Conservation (phyloP, 2,113 vertebrate species). For the Laterallus jamaicensis region DNA sequence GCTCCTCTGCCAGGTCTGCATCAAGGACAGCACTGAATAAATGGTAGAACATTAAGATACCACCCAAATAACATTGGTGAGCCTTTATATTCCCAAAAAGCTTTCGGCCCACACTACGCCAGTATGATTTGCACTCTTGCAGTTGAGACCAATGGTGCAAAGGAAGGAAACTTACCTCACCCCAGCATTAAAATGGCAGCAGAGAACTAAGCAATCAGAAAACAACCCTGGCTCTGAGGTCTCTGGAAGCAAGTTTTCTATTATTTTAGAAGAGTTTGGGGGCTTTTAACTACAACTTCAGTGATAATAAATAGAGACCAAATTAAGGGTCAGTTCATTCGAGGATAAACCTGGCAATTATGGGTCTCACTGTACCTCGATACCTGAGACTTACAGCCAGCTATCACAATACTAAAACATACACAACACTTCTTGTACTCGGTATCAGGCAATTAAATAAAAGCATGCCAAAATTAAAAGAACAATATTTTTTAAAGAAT, state of each 20-base stretch:
- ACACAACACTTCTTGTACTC: accelerated
- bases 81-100: not conserved
- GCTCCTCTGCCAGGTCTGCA: not conserved
- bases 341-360: not conserved
- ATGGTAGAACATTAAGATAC: not conserved
- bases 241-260: not conserved
- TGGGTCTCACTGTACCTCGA: not conserved
- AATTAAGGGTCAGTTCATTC: not conserved
- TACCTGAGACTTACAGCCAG: not conserved
- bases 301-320: not conserved
- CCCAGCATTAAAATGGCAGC: not conserved
- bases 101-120: not conserved
- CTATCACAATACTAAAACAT: not conserved
- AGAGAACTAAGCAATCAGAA: not conserved
- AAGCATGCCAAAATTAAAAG: not conserved
- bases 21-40: not conserved
- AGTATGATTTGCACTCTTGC: accelerated
- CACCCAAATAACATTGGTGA: not conserved
- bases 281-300: not conserved
- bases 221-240: not conserved
- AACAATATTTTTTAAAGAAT: not conserved
- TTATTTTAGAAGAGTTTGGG: not conserved
- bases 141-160: not conserved
- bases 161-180: not conserved
- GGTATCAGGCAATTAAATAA: not conserved